phyloP scores from a whole-genome alignment of 2,797 vertebrate genomes.

The Epinephelus coioides region DNA sequence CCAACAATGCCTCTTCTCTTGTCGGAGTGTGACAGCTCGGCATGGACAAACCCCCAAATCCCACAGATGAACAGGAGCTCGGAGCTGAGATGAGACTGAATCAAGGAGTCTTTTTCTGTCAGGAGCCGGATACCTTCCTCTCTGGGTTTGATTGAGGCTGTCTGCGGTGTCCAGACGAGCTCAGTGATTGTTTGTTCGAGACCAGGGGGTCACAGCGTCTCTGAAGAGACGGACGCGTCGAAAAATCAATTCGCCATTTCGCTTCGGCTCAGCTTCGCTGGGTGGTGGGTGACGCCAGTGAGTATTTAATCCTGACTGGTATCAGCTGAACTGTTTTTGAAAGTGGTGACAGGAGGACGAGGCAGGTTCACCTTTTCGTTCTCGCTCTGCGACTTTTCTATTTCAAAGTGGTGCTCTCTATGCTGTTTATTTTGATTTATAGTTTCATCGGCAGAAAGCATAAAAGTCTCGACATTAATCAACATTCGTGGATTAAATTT shows the following conservation, averaged over 20 bases:
- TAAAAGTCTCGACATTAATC: not conserved
- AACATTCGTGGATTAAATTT: not conserved
- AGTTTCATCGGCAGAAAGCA: not conserved
- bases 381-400: not conserved
- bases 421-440: not conserved
- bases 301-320: slow-evolving; percentile 54
- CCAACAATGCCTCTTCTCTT: slow-evolving; percentile 54
- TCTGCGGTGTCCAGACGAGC: slow-evolving; percentile 38
- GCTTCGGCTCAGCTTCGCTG: slow-evolving; percentile 18
- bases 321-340: slow-evolving; percentile 32
- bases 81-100: slow-evolving; percentile 55
- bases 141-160: slow-evolving; percentile 52
- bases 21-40: slow-evolving; percentile 53
- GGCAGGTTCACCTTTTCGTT: slow-evolving; percentile 38
- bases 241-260: slow-evolving; percentile 49
- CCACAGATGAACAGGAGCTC: slow-evolving; percentile 14
- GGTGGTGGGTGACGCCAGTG: slow-evolving; percentile 57
- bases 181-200: slow-evolving; percentile 50
- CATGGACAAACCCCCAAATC: slow-evolving; percentile 30
- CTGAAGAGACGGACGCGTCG: slow-evolving; percentile 47
- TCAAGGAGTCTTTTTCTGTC: slow-evolving; percentile 9
- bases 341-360: slow-evolving; percentile 31
- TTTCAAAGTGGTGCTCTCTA: slow-evolving; percentile 5
- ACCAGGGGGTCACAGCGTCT: slow-evolving; percentile 39
- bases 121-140: slow-evolving; percentile 35